A percentile compares a stretch with the other conserved stretches of the same genome.
phyloP scores from a whole-genome alignment of 2,888 invertebrate genomes.

The Philhelius pedissequus region DNA sequence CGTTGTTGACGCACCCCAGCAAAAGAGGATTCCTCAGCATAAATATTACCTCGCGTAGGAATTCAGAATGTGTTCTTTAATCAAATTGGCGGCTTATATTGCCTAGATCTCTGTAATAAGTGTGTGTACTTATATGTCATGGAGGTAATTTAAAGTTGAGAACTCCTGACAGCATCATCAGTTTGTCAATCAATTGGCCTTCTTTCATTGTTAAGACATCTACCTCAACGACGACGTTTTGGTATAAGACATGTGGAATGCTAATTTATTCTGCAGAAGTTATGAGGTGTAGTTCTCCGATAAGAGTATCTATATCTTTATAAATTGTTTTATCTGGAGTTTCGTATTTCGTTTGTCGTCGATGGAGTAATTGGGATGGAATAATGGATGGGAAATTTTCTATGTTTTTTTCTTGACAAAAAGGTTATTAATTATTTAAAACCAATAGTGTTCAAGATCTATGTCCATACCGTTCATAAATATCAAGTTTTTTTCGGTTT shows the following conservation, averaged over 20 bases:
- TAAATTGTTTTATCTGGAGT: neutral
- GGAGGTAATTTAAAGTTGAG: slow-evolving; percentile 29
- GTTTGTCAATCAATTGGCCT: slow-evolving; percentile 36
- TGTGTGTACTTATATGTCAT: slow-evolving; percentile 23
- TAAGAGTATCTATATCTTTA: slow-evolving; percentile 10
- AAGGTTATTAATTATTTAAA: neutral
- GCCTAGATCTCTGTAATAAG: slow-evolving; percentile 1
- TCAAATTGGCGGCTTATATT: slow-evolving; percentile 38
- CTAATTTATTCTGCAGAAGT: slow-evolving; percentile 1
- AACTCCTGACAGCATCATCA: slow-evolving; percentile 32
- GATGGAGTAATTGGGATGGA: neutral
- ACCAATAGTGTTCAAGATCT: neutral
- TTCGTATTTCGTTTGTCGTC: slow-evolving; percentile 7
- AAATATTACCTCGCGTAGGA: neutral
- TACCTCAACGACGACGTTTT: neutral
- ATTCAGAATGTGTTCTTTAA: slow-evolving; percentile 36
- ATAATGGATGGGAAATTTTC: neutral
- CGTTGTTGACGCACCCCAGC: neutral
- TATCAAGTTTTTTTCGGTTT: too few species aligned
- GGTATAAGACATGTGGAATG: slow-evolving; percentile 17
- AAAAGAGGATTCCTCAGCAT: neutral
- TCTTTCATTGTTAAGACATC: neutral
- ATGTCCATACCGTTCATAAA: too few species aligned
- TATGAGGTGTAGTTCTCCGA: neutral
- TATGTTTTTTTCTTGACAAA: neutral